Percentiles rank a stretch among this genome's conserved stretches.
These are phyloP conservation scores for Columba janthina DNA, from an alignment of 2,113 vertebrate species.

Conservation along the genomic window DNA sequence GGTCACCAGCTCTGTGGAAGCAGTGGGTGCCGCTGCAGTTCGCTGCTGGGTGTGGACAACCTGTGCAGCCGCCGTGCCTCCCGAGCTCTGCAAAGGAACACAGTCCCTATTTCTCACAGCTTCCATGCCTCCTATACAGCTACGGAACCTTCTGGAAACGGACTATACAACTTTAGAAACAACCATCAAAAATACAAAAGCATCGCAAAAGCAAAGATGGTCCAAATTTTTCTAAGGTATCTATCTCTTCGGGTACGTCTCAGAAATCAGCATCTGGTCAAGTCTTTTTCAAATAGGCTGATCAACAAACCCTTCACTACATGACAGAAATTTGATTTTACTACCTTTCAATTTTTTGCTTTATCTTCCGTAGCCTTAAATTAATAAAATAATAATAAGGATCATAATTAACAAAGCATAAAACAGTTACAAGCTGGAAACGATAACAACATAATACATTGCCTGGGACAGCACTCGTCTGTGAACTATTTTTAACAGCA, in stretches of 20 bases:
- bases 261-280: neutral
- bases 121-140: rapidly evolving
- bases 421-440: neutral
- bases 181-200: neutral
- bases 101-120: neutral
- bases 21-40: constrained; percentile 67
- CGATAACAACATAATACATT: neutral
- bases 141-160: rapidly evolving
- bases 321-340: neutral
- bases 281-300: neutral
- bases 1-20: constrained; percentile 84
- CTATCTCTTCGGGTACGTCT: neutral
- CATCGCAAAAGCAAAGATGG: neutral
- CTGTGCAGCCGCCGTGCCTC: constrained; percentile 74
- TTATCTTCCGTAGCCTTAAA: neutral
- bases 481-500: neutral
- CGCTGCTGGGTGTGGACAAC: constrained; percentile 91
- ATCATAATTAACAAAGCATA: neutral
- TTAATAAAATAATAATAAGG: neutral
- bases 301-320: neutral
- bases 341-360: neutral
- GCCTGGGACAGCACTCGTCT: neutral
- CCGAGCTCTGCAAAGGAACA: constrained; percentile 73
- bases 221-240: neutral
- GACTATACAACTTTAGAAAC: neutral